Conservation (phyloP, 2,888 invertebrate species). For the Pterostichus niger region DNA sequence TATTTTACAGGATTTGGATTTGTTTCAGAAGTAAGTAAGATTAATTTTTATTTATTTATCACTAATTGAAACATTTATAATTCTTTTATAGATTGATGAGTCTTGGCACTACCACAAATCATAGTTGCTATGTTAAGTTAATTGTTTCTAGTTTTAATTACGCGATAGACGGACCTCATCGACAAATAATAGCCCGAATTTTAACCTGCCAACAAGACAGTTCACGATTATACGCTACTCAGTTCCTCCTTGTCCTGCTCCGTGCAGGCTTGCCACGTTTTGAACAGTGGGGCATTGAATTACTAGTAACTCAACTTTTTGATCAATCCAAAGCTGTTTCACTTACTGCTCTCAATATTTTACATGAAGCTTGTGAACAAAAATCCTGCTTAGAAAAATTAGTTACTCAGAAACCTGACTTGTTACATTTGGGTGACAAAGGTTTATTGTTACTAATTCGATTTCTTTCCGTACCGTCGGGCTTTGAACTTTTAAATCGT, state of each 20-base stretch:
- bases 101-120: conserved; percentile 89
- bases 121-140: conserved; percentile 95
- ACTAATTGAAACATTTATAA: conserved; percentile 67
- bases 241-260: conserved; percentile 92
- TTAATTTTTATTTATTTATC: neutral
- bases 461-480: conserved; percentile 86
- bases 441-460: conserved; percentile 88
- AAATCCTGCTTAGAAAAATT: conserved; percentile 88
- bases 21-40: conserved; percentile 85
- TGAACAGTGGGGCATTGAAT: conserved; percentile 91
- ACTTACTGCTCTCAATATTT: conserved; percentile 87
- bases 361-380: conserved; percentile 96
- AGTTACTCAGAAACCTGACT: conserved; percentile 85
- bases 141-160: conserved; percentile 96
- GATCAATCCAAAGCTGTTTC: conserved; percentile 91
- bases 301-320: conserved; percentile 90
- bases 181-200: conserved; percentile 82
- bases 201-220: conserved; percentile 80
- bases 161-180: conserved; percentile 85
- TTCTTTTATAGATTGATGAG: conserved; percentile 84
- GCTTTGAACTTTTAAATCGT: conserved; percentile 82
- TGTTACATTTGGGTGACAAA: conserved; percentile 86
- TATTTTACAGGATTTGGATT: conserved; percentile 86
- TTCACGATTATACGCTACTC: conserved; percentile 92
- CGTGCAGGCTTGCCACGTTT: conserved; percentile 87